Percentiles rank a stretch among this genome's conserved stretches.
These are phyloP conservation scores for Etheostoma perlongum DNA, from an alignment of 2,797 vertebrate genomes.

Conservation along the genomic window DNA sequence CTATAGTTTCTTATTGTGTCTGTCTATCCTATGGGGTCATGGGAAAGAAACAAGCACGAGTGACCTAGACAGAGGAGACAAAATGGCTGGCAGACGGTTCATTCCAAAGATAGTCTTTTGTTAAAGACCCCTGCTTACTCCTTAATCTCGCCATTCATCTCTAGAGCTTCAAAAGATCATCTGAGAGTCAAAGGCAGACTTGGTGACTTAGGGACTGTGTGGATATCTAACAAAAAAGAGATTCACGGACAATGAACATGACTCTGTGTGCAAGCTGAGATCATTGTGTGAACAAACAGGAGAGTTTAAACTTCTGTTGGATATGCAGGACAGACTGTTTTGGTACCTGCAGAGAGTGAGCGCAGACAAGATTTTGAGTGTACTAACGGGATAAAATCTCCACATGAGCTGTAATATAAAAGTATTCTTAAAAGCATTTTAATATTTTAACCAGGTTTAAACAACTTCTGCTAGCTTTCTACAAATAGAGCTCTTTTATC, in stretches of 20 bases:
- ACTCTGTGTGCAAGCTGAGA: conserved; percentile 33
- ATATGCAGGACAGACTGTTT: conserved; percentile 18
- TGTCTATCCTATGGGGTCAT: conserved; percentile 32
- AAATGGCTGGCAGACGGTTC: conserved; percentile 60
- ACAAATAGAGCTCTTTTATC: background rate
- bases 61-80: conserved; percentile 50
- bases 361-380: conserved; percentile 8
- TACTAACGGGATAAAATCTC: conserved; percentile 15
- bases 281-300: conserved; percentile 35
- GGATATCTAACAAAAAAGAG: conserved; percentile 59
- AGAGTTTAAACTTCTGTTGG: conserved; percentile 29
- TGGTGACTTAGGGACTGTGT: conserved; percentile 53
- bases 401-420: conserved; percentile 6
- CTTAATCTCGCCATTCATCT: conserved; percentile 71
- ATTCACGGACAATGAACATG: conserved; percentile 42
- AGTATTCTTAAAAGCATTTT: conserved; percentile 7
- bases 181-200: conserved; percentile 57
- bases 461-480: background rate
- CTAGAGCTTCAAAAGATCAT: conserved; percentile 46
- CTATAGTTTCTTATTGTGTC: too few species aligned
- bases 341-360: conserved; percentile 32
- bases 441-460: background rate
- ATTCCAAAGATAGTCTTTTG: conserved; percentile 42
- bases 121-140: conserved; percentile 66
- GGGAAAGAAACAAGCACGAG: conserved; percentile 58